Percentiles rank a stretch among this genome's conserved stretches.
These are phyloP conservation scores for Papilio machaon DNA, from an alignment of 1,140 invertebrate species.

Conservation along the genomic window DNA sequence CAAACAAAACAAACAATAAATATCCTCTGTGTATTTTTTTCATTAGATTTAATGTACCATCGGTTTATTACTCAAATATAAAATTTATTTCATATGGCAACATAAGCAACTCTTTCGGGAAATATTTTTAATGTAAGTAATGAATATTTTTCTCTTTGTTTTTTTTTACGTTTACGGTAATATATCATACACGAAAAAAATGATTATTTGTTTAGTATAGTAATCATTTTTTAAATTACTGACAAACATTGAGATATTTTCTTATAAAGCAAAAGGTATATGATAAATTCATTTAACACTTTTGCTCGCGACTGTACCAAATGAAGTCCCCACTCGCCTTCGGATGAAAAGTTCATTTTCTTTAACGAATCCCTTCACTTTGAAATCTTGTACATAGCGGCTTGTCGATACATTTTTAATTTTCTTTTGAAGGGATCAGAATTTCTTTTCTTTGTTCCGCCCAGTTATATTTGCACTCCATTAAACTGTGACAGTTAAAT, in stretches of 20 bases:
- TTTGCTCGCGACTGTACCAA: slow-evolving; percentile 54
- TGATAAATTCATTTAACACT: slow-evolving; percentile 28
- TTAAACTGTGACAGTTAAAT: background rate
- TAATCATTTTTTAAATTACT: background rate
- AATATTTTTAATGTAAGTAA: background rate
- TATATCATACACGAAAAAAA: no score
- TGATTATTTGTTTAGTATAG: no score
- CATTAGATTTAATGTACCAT: no score
- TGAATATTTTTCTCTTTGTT: no score
- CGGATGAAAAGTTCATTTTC: slow-evolving; percentile 72
- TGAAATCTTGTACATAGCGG: slow-evolving; percentile 61
- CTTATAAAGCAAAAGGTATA: background rate
- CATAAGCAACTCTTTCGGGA: background rate
- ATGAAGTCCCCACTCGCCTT: slow-evolving; percentile 62
- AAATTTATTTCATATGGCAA: no score
- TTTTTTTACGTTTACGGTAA: no score
- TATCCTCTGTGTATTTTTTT: no score
- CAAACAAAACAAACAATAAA: no score
- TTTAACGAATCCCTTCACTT: slow-evolving; percentile 66
- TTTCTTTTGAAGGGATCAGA: slow-evolving; percentile 49
- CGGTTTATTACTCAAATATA: no score
- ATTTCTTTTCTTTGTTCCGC: slow-evolving; percentile 43
- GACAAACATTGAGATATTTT: background rate
- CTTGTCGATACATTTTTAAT: slow-evolving; percentile 65
- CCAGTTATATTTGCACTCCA: slow-evolving; percentile 32